Evolutionary conservation across 2,888 invertebrate genomes (phyloP), one percentile per base, ranked within the genome.

Genomic region (Apamea epomidion): DNA sequence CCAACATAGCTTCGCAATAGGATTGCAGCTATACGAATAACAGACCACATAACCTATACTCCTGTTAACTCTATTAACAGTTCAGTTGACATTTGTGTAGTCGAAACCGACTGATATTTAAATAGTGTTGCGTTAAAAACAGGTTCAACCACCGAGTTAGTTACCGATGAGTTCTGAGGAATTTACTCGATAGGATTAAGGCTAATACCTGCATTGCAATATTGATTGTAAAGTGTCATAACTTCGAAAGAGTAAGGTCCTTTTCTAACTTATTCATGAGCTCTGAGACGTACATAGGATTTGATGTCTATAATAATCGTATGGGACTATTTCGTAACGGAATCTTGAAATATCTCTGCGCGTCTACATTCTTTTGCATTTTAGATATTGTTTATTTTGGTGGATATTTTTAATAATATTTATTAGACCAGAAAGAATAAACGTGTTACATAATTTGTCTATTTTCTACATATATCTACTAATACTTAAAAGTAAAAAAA

Each of bases 81-180:
- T 69, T 71, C 64, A 37, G 76, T 84, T 88, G 89, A 88, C 88
- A 88, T 88, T 88, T 87, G 89, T 87, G 82, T 81, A 74, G 76
- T 75, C 83, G 73, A 84, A 81, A 72, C 74, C 58, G 32, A 67
- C 78, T 86, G 89, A 86, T 89, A 89, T 89, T 89, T 88, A 85
- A 89, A 89, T 88, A 89, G 68, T 71, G 78, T 87, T 88, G 86
- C 84, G 78, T 77, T 83, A 78, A 88, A 78, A 89, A 89, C 89
- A 83, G 89, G 89, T 89, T 75, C 74, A 78, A 77, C 80, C 42
- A 80, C 76, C 42, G 64, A 21, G 77, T 80, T 74, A 80, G 69
- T 70, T 54, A 80, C 72, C 78, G 86, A 88, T 88, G 87, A 87
- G 83, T 81, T 69, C 71, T 48, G 16, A 69, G 78, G 82, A 83